Conservation (phyloP, 1,140 invertebrate species). For the Antheraea pernyi region DNA sequence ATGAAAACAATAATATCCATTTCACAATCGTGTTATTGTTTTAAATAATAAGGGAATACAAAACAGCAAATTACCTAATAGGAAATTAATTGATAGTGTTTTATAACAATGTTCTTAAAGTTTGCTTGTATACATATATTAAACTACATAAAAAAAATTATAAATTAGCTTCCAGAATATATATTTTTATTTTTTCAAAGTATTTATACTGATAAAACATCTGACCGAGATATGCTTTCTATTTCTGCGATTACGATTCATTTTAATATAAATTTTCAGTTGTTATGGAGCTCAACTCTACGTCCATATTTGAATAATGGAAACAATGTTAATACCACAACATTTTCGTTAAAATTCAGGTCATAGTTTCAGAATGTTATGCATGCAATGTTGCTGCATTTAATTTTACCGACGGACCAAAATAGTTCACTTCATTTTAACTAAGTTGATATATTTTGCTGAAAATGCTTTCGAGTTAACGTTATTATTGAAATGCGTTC, state of each 20-base stretch:
- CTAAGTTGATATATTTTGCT: neutral
- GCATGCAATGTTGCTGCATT: neutral
- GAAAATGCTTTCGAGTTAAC: neutral
- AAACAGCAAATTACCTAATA: too few relatives aligned
- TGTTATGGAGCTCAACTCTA: neutral
- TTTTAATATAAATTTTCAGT: neutral
- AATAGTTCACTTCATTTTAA: neutral
- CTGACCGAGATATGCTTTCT: too few relatives aligned
- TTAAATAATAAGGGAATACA: too few relatives aligned
- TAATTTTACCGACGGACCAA: neutral
- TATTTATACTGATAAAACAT: too few relatives aligned
- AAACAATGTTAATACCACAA: neutral
- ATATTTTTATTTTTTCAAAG: too few relatives aligned
- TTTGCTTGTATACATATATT: too few relatives aligned
- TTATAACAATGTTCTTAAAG: too few relatives aligned
- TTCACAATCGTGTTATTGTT: too few relatives aligned
- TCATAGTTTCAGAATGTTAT: neutral
- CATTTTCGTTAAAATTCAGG: slow-evolving; percentile 6
- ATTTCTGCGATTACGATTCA: neutral
- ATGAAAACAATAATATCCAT: too few relatives aligned
- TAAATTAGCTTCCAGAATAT: too few relatives aligned
- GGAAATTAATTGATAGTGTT: too few relatives aligned
- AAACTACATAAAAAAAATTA: too few relatives aligned
- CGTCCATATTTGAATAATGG: neutral
- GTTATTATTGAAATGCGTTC: neutral